These are phyloP conservation scores for Lasioglossum albipes DNA, from an alignment of 1,140 invertebrate species.

Conservation along the genomic window DNA sequence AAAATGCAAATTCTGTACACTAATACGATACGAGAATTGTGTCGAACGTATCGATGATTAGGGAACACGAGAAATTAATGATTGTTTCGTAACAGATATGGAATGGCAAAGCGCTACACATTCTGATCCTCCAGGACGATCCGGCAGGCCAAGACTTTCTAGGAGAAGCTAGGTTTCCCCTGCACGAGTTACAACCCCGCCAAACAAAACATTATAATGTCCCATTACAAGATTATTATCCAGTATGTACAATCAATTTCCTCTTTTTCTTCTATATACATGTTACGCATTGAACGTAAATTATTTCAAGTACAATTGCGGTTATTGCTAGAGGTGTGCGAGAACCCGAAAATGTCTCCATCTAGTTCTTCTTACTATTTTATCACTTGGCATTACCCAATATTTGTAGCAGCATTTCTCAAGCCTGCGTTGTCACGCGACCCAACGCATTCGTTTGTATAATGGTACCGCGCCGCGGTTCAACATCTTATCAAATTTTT, in stretches of 20 bases:
- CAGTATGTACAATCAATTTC: conserved; percentile 63
- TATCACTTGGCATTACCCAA: background rate
- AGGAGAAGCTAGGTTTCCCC: conserved; percentile 85
- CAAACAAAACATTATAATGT: conserved; percentile 84
- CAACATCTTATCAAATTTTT: too few relatives aligned
- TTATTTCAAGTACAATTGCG: background rate
- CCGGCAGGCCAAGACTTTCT: conserved; percentile 84
- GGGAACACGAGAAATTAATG: background rate
- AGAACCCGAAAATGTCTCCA: too few relatives aligned
- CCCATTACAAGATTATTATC: conserved; percentile 81
- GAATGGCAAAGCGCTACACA: conserved; percentile 62
- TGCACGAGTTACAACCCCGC: conserved; percentile 84
- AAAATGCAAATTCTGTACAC: conserved; percentile 3
- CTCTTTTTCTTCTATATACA: background rate
- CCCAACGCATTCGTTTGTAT: too few relatives aligned
- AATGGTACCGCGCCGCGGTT: too few relatives aligned
- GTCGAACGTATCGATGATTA: background rate
- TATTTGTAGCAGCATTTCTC: too few relatives aligned
- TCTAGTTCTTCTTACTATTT: background rate
- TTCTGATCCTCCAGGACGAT: conserved; percentile 68
- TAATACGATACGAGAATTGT: background rate
- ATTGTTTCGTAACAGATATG: conserved; percentile 83
- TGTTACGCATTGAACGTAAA: background rate
- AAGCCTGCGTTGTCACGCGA: too few relatives aligned
- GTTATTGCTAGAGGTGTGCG: background rate